Conservation (phyloP, 2,113 vertebrate species). For the Falcunculus frontatus region DNA sequence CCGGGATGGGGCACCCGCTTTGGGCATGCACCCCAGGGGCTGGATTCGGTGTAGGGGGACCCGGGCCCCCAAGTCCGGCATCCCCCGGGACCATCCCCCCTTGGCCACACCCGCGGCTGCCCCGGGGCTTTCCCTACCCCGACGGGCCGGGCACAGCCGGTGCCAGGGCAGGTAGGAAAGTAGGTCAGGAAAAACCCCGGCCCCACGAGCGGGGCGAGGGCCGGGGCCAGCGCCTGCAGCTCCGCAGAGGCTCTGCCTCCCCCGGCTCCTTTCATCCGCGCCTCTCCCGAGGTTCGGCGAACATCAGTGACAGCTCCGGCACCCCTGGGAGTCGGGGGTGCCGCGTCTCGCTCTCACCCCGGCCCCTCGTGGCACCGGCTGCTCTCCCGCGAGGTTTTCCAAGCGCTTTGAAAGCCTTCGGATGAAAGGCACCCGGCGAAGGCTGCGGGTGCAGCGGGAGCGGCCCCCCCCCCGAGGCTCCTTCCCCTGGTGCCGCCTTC, state of each 20-base stretch:
- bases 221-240: not conserved
- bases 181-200: slow-evolving; percentile 44
- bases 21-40: accelerated
- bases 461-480: not conserved
- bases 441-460: not conserved
- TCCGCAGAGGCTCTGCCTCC: not conserved
- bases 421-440: not conserved
- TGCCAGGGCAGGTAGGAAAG: slow-evolving; percentile 10
- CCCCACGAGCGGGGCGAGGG: not conserved
- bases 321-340: not conserved
- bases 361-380: accelerated
- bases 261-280: not conserved
- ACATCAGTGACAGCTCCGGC: not conserved
- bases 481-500: not conserved
- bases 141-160: not conserved
- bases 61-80: accelerated
- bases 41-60: accelerated
- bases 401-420: not conserved
- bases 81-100: not conserved
- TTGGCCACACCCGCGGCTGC: accelerated
- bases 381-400: accelerated
- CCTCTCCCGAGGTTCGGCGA: not conserved
- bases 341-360: not conserved
- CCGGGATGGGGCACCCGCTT: accelerated
- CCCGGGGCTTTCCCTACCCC: not conserved